phyloP scores from a whole-genome alignment of 2,888 invertebrate species.

The Alcis repandata region DNA sequence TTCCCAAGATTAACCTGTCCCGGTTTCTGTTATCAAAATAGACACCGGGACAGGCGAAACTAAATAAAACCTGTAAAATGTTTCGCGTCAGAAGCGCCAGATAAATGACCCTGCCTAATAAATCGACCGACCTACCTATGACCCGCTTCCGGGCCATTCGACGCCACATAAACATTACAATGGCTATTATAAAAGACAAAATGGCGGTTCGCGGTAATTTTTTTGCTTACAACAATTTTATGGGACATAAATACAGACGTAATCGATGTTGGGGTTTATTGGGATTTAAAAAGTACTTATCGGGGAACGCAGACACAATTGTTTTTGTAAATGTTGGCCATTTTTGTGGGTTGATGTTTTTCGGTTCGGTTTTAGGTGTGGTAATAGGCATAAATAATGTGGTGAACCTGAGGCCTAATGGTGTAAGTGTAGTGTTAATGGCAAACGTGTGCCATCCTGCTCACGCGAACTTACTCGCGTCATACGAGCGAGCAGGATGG shows the following conservation, averaged over 20 bases:
- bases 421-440: too few relatives aligned
- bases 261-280: slow-evolving; percentile 16
- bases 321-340: neutral
- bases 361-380: neutral
- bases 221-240: slow-evolving; percentile 24
- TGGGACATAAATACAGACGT: slow-evolving; percentile 14
- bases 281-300: slow-evolving; percentile 10
- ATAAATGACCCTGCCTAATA: slow-evolving; percentile 18
- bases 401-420: too few relatives aligned
- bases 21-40: too few relatives aligned
- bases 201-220: slow-evolving; percentile 13
- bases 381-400: neutral
- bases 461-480: too few relatives aligned
- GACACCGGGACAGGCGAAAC: too few relatives aligned
- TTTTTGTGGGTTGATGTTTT: neutral
- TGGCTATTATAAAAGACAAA: slow-evolving; percentile 22
- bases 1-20: too few relatives aligned
- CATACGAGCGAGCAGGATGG: too few relatives aligned
- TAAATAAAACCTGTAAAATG: slow-evolving; percentile 2
- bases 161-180: slow-evolving; percentile 30
- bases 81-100: slow-evolving; percentile 4
- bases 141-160: slow-evolving; percentile 23
- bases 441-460: too few relatives aligned
- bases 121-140: slow-evolving; percentile 22
- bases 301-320: neutral